phyloP scores from a whole-genome alignment of 2,113 vertebrate genomes.

The Plotosus lineatus region DNA sequence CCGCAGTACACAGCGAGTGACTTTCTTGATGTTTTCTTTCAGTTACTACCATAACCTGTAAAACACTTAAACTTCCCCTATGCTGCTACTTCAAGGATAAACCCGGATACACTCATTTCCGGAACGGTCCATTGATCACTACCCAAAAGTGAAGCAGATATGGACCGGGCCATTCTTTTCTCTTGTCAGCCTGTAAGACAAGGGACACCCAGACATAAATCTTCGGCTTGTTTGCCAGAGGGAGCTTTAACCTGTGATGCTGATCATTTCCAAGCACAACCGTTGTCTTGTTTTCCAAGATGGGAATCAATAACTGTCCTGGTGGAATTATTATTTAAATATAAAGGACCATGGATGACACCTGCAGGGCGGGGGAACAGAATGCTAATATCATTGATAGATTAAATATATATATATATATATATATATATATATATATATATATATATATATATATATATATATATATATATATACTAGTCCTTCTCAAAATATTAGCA shows the following conservation, averaged over 20 bases:
- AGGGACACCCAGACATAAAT: slow-evolving; percentile 64
- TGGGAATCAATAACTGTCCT: slow-evolving; percentile 55
- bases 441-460: too few species aligned
- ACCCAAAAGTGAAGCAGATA: slow-evolving; percentile 67
- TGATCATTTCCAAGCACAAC: slow-evolving; percentile 58
- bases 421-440: too few species aligned
- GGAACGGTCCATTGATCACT: slow-evolving; percentile 71
- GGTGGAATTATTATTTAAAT: slow-evolving; percentile 60
- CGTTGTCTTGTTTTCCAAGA: slow-evolving; percentile 47
- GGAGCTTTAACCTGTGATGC: slow-evolving; percentile 55
- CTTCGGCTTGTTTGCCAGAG: slow-evolving; percentile 59
- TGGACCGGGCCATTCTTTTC: slow-evolving; percentile 66
- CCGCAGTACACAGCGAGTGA: slow-evolving; percentile 36
- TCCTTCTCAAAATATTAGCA: too few species aligned
- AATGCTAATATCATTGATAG: too few species aligned
- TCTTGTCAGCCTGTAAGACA: slow-evolving; percentile 64
- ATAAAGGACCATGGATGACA: slow-evolving; percentile 44
- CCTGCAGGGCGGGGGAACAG: not conserved
- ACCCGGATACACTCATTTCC: slow-evolving; percentile 62
- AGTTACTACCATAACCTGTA: slow-evolving; percentile 62
- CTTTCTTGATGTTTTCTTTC: slow-evolving; percentile 55
- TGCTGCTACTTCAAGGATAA: slow-evolving; percentile 62
- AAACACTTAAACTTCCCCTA: slow-evolving; percentile 61
- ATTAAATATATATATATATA: too few species aligned
- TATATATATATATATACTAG: too few species aligned